Conservation (phyloP, 2,797 vertebrate genomes). For the Acipenser ruthenus region DNA sequence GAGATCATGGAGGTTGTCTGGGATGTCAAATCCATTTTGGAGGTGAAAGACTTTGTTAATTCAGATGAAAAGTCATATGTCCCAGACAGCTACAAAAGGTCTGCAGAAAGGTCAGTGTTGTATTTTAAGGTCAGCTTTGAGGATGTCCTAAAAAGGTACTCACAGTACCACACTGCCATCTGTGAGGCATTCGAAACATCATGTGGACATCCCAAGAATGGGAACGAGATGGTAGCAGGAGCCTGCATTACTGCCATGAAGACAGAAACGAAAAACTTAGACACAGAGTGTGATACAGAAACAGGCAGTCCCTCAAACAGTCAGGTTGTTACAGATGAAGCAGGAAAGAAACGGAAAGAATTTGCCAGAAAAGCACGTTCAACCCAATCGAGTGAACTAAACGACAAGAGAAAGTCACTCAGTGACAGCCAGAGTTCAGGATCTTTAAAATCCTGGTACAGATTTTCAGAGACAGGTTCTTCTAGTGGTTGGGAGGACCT, state of each 20-base stretch:
- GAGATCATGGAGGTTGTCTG: constrained; percentile 65
- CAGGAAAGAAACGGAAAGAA: background rate
- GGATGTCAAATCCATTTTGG: constrained; percentile 52
- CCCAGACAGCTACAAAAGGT: constrained; percentile 65
- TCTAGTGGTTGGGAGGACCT: constrained; percentile 54
- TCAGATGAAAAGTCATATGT: constrained; percentile 69
- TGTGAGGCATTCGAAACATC: constrained; percentile 53
- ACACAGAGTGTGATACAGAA: constrained; percentile 40
- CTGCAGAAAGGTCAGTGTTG: constrained; percentile 34
- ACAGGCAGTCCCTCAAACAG: constrained; percentile 9
- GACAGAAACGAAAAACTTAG: constrained; percentile 53
- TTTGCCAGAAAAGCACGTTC: constrained; percentile 3
- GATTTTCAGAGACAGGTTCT: constrained; percentile 43
- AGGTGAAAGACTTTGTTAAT: constrained; percentile 56
- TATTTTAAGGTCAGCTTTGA: constrained; percentile 53
- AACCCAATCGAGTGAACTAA: background rate
- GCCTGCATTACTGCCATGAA: constrained; percentile 71
- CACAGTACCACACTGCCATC: constrained; percentile 71
- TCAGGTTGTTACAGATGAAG: constrained; percentile 10
- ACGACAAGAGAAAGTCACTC: constrained; percentile 22
- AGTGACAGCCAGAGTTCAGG: constrained; percentile 44
- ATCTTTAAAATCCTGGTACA: constrained; percentile 57
- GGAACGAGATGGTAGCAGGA: constrained; percentile 16
- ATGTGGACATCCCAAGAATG: constrained; percentile 30
- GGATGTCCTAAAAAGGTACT: constrained; percentile 55